phyloP scores from a whole-genome alignment of 2,113 vertebrate species.

The Hylia prasina region DNA sequence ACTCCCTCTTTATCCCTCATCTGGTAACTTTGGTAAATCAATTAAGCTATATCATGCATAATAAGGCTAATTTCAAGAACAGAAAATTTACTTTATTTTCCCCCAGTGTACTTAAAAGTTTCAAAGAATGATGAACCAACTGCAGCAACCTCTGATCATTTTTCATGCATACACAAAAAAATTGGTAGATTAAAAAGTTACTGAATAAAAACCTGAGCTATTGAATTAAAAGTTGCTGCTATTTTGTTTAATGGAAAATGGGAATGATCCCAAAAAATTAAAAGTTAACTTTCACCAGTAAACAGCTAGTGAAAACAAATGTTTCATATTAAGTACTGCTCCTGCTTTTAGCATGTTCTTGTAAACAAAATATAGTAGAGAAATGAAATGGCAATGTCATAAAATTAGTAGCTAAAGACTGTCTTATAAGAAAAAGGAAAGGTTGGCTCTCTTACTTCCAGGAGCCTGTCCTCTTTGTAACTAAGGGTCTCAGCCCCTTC shows the following conservation, averaged over 20 bases:
- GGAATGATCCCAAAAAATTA: not conserved
- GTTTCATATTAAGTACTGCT: not conserved
- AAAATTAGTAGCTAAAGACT: not conserved
- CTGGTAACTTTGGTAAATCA: not conserved
- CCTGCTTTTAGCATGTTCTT: not conserved
- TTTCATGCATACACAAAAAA: not conserved
- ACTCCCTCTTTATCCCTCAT: not conserved
- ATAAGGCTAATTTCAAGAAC: not conserved
- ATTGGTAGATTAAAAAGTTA: not conserved
- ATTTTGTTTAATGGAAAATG: not conserved
- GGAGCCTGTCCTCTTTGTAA: not conserved
- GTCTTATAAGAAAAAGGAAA: not conserved
- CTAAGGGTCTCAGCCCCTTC: not conserved
- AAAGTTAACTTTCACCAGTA: not conserved
- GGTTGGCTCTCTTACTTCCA: not conserved
- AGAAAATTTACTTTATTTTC: not conserved
- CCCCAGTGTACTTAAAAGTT: not conserved
- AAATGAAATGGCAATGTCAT: not conserved
- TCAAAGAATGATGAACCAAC: not conserved
- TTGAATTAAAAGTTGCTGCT: not conserved
- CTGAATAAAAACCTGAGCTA: not conserved
- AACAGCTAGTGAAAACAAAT: not conserved
- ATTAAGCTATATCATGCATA: not conserved
- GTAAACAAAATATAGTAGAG: not conserved
- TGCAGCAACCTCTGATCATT: not conserved